Evolutionary conservation across 2,888 invertebrate species (phyloP).

Genomic region (Agrochola macilenta): DNA sequence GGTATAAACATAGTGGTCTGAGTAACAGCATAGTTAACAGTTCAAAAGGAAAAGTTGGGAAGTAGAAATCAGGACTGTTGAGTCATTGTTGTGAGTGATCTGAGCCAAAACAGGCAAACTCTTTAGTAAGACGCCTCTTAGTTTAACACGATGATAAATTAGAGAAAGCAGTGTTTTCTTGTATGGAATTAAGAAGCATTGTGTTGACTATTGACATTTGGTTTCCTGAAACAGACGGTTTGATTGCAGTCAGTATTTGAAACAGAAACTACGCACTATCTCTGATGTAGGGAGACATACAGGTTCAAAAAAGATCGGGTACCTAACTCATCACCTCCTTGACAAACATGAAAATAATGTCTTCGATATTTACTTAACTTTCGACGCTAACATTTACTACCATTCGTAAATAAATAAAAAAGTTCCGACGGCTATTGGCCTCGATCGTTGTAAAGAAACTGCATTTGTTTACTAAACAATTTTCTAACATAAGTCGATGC

Average conservation of each 20-base stretch:
- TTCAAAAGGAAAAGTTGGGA: conserved; percentile 48
- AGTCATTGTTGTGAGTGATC: conserved; percentile 32
- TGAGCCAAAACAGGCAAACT: neutral
- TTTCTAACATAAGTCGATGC: conserved; percentile 44
- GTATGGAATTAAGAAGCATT: neutral
- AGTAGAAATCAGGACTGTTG: conserved; percentile 23
- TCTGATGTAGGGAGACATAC: no score
- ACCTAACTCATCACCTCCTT: no score
- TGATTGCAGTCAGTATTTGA: neutral
- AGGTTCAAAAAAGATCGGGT: no score
- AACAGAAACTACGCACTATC: no score
- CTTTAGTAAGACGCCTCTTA: neutral
- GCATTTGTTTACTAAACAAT: conserved; percentile 56
- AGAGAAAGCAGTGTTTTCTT: neutral
- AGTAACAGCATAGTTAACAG: conserved; percentile 23
- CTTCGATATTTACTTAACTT: neutral
- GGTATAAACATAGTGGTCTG: conserved; percentile 35
- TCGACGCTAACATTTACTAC: neutral
- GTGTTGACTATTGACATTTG: neutral
- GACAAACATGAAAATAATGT: no score
- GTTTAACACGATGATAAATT: neutral
- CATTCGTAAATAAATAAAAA: conserved; percentile 18
- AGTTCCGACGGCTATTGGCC: neutral
- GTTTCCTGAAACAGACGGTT: neutral
- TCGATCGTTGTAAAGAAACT: conserved; percentile 29